A percentile compares a stretch with the other conserved stretches of the same genome.
phyloP scores from a whole-genome alignment of 2,888 invertebrate species.

The Eilema depressum region DNA sequence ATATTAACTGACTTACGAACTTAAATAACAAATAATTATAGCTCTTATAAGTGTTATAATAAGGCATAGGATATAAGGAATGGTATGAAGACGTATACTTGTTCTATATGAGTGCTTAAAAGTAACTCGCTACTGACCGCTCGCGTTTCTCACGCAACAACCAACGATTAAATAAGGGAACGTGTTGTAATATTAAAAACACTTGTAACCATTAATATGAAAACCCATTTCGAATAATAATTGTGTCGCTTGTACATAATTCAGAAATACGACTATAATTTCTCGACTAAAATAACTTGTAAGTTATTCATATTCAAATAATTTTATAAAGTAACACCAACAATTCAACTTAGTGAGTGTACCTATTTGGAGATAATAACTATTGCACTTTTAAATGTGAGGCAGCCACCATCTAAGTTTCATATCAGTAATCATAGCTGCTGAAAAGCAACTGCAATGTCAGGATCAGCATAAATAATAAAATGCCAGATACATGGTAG shows the following conservation, averaged over 20 bases:
- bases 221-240: slow-evolving; percentile 60
- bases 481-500: too few species aligned
- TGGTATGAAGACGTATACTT: slow-evolving; percentile 38
- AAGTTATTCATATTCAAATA: slow-evolving; percentile 33
- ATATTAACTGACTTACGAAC: slow-evolving; percentile 55
- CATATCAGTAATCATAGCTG: neutral
- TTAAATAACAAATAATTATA: slow-evolving; percentile 41
- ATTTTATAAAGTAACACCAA: neutral
- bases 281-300: slow-evolving; percentile 28
- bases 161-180: slow-evolving; percentile 79
- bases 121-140: slow-evolving; percentile 73
- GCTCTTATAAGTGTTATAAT: slow-evolving; percentile 50
- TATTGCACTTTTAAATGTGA: neutral
- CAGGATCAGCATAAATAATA: too few species aligned
- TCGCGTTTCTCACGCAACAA: slow-evolving; percentile 86
- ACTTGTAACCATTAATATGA: slow-evolving; percentile 66
- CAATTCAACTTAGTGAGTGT: neutral
- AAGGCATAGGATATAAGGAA: slow-evolving; percentile 38
- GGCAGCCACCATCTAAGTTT: neutral
- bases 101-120: slow-evolving; percentile 68
- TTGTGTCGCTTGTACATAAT: slow-evolving; percentile 57
- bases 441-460: too few species aligned
- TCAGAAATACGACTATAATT: slow-evolving; percentile 50
- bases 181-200: slow-evolving; percentile 78
- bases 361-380: too few species aligned